A percentile compares a stretch with the other conserved stretches of the same genome.
These are phyloP conservation scores for Antennarius striatus DNA, from an alignment of 2,113 vertebrate species.

Conservation along the genomic window DNA sequence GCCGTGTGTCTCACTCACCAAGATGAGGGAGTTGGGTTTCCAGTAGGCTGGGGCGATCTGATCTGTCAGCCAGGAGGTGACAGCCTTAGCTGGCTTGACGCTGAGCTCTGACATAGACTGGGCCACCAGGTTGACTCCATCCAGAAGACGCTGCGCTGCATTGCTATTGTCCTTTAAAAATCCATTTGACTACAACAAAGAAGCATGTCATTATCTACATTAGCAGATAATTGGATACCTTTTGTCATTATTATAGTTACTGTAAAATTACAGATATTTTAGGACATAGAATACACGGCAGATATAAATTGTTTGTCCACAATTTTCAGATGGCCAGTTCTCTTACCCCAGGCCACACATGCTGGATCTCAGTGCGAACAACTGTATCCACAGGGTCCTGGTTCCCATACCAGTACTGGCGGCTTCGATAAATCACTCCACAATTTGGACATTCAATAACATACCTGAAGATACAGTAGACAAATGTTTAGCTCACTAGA, in stretches of 20 bases:
- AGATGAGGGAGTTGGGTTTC: constrained; percentile 97
- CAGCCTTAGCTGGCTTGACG: constrained; percentile 95
- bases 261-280: not conserved
- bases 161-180: constrained; percentile 99
- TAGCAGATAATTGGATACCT: not conserved
- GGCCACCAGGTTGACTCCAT: constrained; percentile 96
- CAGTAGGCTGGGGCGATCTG: constrained; percentile 98
- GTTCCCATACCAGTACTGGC: constrained; percentile 99
- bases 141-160: constrained; percentile 94
- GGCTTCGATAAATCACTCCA: constrained; percentile 95
- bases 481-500: not conserved
- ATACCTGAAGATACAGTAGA: constrained; percentile 78
- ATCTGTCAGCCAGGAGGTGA: constrained; percentile 98
- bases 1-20: constrained; percentile 84
- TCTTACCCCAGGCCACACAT: constrained; percentile 96
- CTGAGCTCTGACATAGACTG: constrained; percentile 97
- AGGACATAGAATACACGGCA: not conserved
- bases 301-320: not conserved
- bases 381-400: constrained; percentile 98
- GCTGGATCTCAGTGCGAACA: constrained; percentile 97
- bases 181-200: constrained; percentile 84
- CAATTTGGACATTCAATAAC: constrained; percentile 98
- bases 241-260: not conserved
- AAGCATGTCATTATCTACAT: not conserved
- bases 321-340: not conserved